Evolutionary conservation across 2,888 invertebrate genomes (phyloP), one percentile per base, ranked within the genome.

Genomic region (Dorcus hopei): DNA sequence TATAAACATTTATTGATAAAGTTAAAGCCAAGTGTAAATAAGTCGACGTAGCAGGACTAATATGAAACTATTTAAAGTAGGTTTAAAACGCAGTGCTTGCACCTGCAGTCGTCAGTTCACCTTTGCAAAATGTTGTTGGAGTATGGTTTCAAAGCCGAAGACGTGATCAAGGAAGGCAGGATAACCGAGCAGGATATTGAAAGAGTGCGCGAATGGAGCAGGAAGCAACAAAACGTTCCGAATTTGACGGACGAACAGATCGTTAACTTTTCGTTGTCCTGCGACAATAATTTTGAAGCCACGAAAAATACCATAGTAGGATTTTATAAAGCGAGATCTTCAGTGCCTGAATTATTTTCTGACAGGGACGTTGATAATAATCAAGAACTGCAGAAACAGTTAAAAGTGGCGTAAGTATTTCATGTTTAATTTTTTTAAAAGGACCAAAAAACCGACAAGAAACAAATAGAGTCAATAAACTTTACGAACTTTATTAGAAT

Each of bases 251-350:
- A 85, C 65, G 85, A 87, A 74, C 86, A 87, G 72, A 77, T 88
- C 54, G 81, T 85, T 38, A 74, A 87, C 45, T 89, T 89, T 70
- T 82, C 86, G 64, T 81, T 87, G 68, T 87, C 88, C 49, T 88
- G 88, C 73, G 82, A 85, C 60, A 85, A 82, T 56, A 79, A 85
- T 41, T 68, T 83, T 65, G 84, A 84, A 9, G 81, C 80, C 52
- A 83, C 84, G 0, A 84, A 85, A 70, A 76, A 72, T n/a, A 88
- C 88, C 66, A 85, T 89, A 66, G 80, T 82, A 65, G 81, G 81
- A 58, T 88, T 85, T 76, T 88, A 85, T 70, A 79, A 79, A 38
- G 76, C 82, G 54, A 81, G 85, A 62, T 82, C 81, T 64, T 82
- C 82, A 64, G 80, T 81, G 0, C 86, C 88, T 0, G 87, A 88